phyloP scores from a whole-genome alignment of 2,113 vertebrate genomes.

The Alexandromys fortis region DNA sequence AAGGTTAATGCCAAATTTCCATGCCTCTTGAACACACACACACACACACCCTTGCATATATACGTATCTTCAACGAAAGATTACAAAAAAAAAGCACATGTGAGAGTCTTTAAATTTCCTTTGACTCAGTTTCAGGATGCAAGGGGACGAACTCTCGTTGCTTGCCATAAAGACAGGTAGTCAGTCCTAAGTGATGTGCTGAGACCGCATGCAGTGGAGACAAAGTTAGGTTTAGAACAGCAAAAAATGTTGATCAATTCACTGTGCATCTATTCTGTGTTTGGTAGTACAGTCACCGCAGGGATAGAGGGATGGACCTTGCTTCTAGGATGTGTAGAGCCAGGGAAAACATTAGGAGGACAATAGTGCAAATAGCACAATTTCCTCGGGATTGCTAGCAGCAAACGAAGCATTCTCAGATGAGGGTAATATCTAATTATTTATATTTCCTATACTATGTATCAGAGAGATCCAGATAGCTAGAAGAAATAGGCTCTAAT shows the following conservation, averaged over 20 bases:
- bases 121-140: not conserved
- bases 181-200: not conserved
- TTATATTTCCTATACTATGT: not conserved
- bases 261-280: not conserved
- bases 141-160: not conserved
- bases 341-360: not conserved
- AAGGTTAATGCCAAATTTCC: not conserved
- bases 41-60: not conserved
- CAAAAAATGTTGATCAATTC: not conserved
- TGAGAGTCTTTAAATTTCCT: not conserved
- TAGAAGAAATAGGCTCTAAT: not conserved
- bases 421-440: not conserved
- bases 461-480: not conserved
- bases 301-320: not conserved
- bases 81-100: not conserved
- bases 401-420: not conserved
- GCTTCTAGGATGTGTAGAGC: not conserved
- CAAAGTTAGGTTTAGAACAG: not conserved
- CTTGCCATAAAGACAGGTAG: not conserved
- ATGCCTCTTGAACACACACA: not conserved
- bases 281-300: accelerated
- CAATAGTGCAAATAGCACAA: not conserved
- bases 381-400: not conserved
- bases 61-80: not conserved
- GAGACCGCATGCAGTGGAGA: not conserved